Conservation (phyloP, 1,140 invertebrate species). For the Lanistes nyassanus region DNA sequence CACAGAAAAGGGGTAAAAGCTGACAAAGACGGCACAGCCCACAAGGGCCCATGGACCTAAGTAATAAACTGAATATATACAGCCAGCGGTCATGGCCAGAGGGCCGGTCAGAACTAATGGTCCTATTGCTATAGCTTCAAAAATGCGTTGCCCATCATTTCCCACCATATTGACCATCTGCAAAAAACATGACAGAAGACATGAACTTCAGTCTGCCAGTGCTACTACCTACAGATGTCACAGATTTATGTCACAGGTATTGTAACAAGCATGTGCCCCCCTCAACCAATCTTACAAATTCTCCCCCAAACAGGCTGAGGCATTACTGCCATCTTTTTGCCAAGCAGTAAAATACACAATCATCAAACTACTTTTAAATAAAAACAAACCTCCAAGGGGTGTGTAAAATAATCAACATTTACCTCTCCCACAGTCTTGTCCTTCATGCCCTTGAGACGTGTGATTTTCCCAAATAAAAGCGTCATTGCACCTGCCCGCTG, state of each 20-base stretch:
- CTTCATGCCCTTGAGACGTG: conserved; percentile 71
- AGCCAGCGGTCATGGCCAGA: conserved; percentile 71
- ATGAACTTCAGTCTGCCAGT: neutral
- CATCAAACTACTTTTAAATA: no score
- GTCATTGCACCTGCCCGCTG: conserved; percentile 72
- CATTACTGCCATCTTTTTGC: no score
- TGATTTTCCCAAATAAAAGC: conserved; percentile 75
- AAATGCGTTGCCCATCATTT: conserved; percentile 77
- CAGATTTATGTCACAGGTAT: no score
- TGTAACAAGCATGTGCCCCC: no score
- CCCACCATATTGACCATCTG: conserved; percentile 78
- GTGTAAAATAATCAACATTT: conserved; percentile 33
- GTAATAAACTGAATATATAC: conserved; percentile 73
- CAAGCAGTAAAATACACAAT: no score
- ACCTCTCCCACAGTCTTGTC: conserved; percentile 75
- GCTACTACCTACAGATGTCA: no score
- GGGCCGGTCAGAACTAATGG: conserved; percentile 76
- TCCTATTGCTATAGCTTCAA: conserved; percentile 74
- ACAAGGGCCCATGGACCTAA: conserved; percentile 74
- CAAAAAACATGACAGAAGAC: conserved; percentile 40
- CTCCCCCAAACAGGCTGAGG: no score
- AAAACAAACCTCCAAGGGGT: neutral
- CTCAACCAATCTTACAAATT: no score
- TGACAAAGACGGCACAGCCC: conserved; percentile 73
- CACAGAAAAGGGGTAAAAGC: conserved; percentile 78